Base-by-base conservation (phyloP, 1,140 invertebrate genomes). In the Lepeophtheirus salmonis region DNA sequence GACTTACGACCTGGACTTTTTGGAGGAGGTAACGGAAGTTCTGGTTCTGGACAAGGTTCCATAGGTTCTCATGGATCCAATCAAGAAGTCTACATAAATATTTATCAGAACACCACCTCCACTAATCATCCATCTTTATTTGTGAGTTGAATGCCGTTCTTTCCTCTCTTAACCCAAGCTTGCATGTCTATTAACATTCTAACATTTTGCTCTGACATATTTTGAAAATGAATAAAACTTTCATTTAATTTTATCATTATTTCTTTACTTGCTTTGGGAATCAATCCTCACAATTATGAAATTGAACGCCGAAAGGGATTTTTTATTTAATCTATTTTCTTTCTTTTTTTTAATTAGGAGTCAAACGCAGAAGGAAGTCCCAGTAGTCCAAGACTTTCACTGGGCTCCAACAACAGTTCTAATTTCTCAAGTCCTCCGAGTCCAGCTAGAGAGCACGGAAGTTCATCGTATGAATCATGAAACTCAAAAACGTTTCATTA, bases 331-430 rank as follows among this genome's bases (percentile, higher is more conserved):
- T 56, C 18, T 26, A 52, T 50, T 49, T 25, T 65, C 65, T 24
- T 55, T 63, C 52, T 65, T 30, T 64, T 64, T 50, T 57, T 55
- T 25, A 65, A 61, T 63, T 64, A 77, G 74, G 76, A 74, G 50
- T 72, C 72, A 62, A 70, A 71, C 58, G 68, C 72, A 41, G 75
- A 76, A 64, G 75, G 76, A 63, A 80, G 78, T 61, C 65, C 64
- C 54, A 63, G 63, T 0, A 64, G 62, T 67, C 80, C 82, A 30
- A 75, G 83, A 57, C 83, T 84, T 68, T 86, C 83, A 41, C 79
- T 84, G 66, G 82, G 82, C 22, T 85, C 83, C 48, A 85, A 85
- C 71, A 84, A 83, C 70, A 84, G 82, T 72, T 84, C 81, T 66
- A 83, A 82, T 70, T 74, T 81, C 63, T 83, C 82, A 60, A 84